Base-by-base conservation (phyloP, 2,113 vertebrate genomes). In the Semicossyphus pulcher region DNA sequence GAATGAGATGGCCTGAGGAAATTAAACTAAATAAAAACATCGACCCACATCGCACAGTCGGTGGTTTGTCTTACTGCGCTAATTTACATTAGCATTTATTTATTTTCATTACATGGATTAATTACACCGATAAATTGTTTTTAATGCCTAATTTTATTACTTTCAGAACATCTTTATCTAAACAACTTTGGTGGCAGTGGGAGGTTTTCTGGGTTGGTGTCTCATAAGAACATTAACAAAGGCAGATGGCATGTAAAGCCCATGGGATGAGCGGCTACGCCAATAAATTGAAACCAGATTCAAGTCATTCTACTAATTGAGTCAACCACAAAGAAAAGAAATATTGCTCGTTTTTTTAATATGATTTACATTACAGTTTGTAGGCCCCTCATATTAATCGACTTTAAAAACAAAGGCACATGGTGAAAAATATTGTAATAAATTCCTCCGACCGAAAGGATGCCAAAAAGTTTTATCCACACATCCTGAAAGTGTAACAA, bases 251-350 rank as follows among this genome's bases (percentile, higher is more conserved):
- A 45, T 45, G n/a, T 23, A 87, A 80, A 60, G 6, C 58, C 36
- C 54, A 70, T 26, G 58, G 44, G 73, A 34, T 56, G 61, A 59
- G 72, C 45, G 81, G 76, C 59, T 79, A 21, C 57, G 29, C 44
- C 60, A 75, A 29, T 34, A 62, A 89, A 84, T 68, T 81, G 53
- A 75, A 87, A 79, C 64, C 81, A 81, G 68, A 31, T 42, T 66
- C 11, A 39, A 68, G 39, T 78, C 66, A 72, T 86, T 82, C 57
- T 12, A 76, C 54, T 63, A 77, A 85, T 44, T 76, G 29, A 78
- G 77, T 58, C 31, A 70, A 66, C 71, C 61, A 72, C 70, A 80
- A 36, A 68, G 59, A 20, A 67, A 53, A 52, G 5, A 81, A 68
- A 41, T 16, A 39, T 41, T 54, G 36, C 42, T 25, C 21, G 7